phyloP scores from a whole-genome alignment of 2,797 vertebrate genomes.

The Epinephelus malabaricus region DNA sequence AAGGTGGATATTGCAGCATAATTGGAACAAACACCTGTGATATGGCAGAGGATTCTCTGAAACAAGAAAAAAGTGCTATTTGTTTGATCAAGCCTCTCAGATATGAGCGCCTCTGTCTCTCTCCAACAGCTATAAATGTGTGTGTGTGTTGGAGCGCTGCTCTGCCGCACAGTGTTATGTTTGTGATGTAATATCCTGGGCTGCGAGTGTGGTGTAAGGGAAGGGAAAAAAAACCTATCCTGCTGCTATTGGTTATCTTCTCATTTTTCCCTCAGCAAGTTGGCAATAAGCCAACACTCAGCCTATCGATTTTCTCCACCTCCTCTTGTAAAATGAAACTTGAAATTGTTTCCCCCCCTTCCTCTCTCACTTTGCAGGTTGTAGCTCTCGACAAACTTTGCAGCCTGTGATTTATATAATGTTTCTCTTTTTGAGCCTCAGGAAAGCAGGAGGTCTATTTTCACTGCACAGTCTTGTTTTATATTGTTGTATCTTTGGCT shows the following conservation, averaged over 20 bases:
- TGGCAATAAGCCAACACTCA: slow-evolving; percentile 77
- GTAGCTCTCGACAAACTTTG: slow-evolving; percentile 73
- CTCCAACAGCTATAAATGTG: slow-evolving; percentile 20
- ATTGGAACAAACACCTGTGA: slow-evolving; percentile 40
- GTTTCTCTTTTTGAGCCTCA: slow-evolving; percentile 37
- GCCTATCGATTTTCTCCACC: slow-evolving; percentile 78
- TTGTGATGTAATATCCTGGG: slow-evolving; percentile 75
- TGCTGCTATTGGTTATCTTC: slow-evolving; percentile 74
- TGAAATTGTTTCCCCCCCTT: slow-evolving; percentile 70
- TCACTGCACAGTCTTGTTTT: slow-evolving; percentile 36
- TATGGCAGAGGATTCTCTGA: slow-evolving; percentile 41
- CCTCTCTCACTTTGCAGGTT: slow-evolving; percentile 69
- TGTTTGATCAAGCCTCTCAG: slow-evolving; percentile 23
- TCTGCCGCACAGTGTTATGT: slow-evolving; percentile 41
- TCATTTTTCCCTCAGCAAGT: slow-evolving; percentile 74
- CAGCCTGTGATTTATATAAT: slow-evolving; percentile 71
- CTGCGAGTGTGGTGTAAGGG: slow-evolving; percentile 44
- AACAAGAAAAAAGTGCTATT: slow-evolving; percentile 27
- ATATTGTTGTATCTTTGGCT: slow-evolving; percentile 42
- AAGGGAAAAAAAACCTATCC: slow-evolving; percentile 33
- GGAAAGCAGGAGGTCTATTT: slow-evolving; percentile 50
- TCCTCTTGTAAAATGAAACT: slow-evolving; percentile 80
- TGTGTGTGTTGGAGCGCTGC: slow-evolving; percentile 19
- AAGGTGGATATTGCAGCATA: slow-evolving; percentile 25
- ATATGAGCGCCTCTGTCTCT: slow-evolving; percentile 33